A percentile compares a stretch with the other conserved stretches of the same genome.
These are phyloP conservation scores for Apantesis nais DNA, from an alignment of 2,888 invertebrate genomes.

Conservation along the genomic window DNA sequence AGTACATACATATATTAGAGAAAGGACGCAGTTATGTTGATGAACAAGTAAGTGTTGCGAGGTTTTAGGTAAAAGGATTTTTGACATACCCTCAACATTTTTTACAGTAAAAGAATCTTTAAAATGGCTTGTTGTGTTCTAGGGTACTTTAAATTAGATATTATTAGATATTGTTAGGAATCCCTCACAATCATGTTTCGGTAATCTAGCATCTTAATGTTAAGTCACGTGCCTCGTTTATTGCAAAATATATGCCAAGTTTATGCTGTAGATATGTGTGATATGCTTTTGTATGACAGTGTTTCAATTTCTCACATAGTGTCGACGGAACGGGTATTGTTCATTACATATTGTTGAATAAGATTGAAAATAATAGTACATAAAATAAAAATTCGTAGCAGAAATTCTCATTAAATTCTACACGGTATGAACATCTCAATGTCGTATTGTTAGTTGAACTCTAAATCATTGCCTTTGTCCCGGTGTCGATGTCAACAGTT, in stretches of 20 bases:
- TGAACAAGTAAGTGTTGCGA: not conserved
- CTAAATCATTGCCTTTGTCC: slow-evolving; percentile 32
- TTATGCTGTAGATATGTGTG: not conserved
- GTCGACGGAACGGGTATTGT: not conserved
- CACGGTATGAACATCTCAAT: slow-evolving; percentile 1
- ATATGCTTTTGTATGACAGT: not conserved
- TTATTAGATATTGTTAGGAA: not conserved
- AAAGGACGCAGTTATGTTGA: not conserved
- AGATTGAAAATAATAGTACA: not conserved
- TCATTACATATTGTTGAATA: not conserved
- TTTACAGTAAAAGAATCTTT: not conserved
- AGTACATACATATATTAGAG: not conserved
- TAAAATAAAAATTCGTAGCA: not conserved
- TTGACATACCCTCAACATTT: not conserved
- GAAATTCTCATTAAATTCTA: not conserved
- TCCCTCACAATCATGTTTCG: not conserved
- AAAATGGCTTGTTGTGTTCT: not conserved
- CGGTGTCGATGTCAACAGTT: slow-evolving; percentile 47
- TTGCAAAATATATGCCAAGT: slow-evolving; percentile 2
- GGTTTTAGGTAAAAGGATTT: not conserved
- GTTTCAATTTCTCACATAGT: not conserved
- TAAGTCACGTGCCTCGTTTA: slow-evolving; percentile 7
- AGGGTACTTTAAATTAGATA: not conserved
- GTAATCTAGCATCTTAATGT: slow-evolving; percentile 14
- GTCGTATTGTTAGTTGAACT: slow-evolving; percentile 34